Percentiles rank a stretch among this genome's conserved stretches.
Conservation (phyloP, 2,113 vertebrate species). For the Petaurus breviceps region DNA sequence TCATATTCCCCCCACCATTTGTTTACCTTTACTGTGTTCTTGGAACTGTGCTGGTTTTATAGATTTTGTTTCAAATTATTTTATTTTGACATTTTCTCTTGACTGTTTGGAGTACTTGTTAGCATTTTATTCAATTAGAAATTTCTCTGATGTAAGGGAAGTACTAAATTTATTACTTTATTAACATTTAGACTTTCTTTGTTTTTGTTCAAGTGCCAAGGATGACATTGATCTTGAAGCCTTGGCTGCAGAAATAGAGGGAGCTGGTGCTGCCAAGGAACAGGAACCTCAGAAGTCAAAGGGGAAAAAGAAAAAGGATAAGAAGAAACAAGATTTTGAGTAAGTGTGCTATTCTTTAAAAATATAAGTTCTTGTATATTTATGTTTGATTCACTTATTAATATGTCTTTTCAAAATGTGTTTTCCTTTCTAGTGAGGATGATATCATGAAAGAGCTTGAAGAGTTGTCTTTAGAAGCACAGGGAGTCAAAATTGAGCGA, state of each 20-base stretch:
- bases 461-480: slow-evolving; percentile 92
- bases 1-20: neutral
- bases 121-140: neutral
- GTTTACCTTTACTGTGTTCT: neutral
- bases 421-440: slow-evolving; percentile 91
- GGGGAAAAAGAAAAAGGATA: slow-evolving; percentile 93
- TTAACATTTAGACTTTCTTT: slow-evolving; percentile 52
- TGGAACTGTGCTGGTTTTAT: neutral
- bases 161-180: neutral
- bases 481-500: slow-evolving; percentile 88
- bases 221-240: slow-evolving; percentile 95
- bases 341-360: slow-evolving; percentile 77
- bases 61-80: neutral
- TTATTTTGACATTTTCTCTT: neutral
- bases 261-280: slow-evolving; percentile 94
- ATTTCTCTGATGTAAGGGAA: neutral
- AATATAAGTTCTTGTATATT: slow-evolving; percentile 41
- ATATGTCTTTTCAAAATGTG: slow-evolving; percentile 38
- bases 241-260: slow-evolving; percentile 97
- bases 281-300: slow-evolving; percentile 91
- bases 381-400: slow-evolving; percentile 50
- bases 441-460: slow-evolving; percentile 98
- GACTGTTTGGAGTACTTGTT: neutral
- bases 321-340: slow-evolving; percentile 95
- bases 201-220: slow-evolving; percentile 88